Base-by-base conservation (phyloP, 2,888 invertebrate genomes). In the Pemphredon lugubris region DNA sequence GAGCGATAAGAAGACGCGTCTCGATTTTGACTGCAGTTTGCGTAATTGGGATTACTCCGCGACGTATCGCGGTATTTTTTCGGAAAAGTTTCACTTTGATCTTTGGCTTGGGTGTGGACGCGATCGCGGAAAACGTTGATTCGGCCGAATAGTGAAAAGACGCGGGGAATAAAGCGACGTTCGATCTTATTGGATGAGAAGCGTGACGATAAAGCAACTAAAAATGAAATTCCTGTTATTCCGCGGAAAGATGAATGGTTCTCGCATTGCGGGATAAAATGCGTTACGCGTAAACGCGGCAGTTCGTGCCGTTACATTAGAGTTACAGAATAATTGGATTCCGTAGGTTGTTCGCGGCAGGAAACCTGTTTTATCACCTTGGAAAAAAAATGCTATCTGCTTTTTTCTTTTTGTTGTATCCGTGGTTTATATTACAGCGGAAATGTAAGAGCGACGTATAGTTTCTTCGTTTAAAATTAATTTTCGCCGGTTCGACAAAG, bases 331-430 rank as follows among this genome's bases (percentile, higher is more conserved):
- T 32, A 60, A 51, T 45, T 32, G 26, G 0, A 20, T 7, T 26
- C n/a, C 6, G 7, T 32, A 9, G 14, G 32, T 50, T 26, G 14
- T 34, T 23, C n/a, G 3, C 32, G 21, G 13, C 18, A 18, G 13
- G n/a, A 64, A 39, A 55, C 54, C 54, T 14, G 54, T 55, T 55
- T 42, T 21, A 58, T 37, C 16, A n/a, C 23, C 14, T 21, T 13
- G n/a, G 40, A 45, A 20, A 23, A 45, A 45, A 45, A n/a, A 42
- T 23, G 2, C 2, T 40, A 16, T 16, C 5, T 40, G 14, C 21
- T n/a, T 21, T 11, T 1, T 16, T 16, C 16, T 42, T 16, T 45
- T 11, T 21, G 2, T 20, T 14, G 14, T 48, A 47, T n/a, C n/a
- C n/a, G n/a, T n/a, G n/a, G n/a, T n/a, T n/a, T n/a, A n/a, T n/a